phyloP scores from a whole-genome alignment of 1,140 invertebrate species.

The Agrypnia vestita region DNA sequence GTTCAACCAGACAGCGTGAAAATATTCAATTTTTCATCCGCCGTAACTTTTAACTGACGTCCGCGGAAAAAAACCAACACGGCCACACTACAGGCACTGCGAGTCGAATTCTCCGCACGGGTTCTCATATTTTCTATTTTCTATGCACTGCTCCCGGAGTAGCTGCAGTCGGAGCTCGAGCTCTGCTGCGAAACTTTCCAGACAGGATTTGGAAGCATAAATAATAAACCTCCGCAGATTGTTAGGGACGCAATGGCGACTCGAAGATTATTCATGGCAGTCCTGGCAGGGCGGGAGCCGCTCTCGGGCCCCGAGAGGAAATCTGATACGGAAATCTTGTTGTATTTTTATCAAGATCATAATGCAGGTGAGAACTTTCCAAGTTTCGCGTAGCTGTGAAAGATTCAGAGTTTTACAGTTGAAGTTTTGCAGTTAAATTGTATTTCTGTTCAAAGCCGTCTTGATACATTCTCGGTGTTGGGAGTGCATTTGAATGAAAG shows the following conservation, averaged over 20 bases:
- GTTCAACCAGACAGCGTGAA: no score
- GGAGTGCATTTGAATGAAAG: no score
- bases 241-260: constrained; percentile 47
- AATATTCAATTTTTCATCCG: no score
- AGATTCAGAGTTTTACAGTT: no score
- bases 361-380: constrained; percentile 37
- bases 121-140: background rate
- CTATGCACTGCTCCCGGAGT: background rate
- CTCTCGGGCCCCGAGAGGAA: constrained; percentile 13
- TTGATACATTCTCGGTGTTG: no score
- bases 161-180: constrained; percentile 16
- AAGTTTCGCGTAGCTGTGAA: background rate
- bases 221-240: constrained; percentile 55
- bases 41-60: no score
- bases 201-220: constrained; percentile 53
- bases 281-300: constrained; percentile 4
- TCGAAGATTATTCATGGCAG: constrained; percentile 57
- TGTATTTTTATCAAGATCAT: constrained; percentile 44
- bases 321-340: constrained; percentile 49
- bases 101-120: background rate
- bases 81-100: no score
- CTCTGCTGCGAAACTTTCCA: constrained; percentile 50
- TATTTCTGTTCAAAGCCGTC: no score
- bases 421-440: no score
- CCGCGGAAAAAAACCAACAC: no score